These are phyloP conservation scores for Coregonus clupeaformis DNA, from an alignment of 2,113 vertebrate genomes.

Conservation along the genomic window DNA sequence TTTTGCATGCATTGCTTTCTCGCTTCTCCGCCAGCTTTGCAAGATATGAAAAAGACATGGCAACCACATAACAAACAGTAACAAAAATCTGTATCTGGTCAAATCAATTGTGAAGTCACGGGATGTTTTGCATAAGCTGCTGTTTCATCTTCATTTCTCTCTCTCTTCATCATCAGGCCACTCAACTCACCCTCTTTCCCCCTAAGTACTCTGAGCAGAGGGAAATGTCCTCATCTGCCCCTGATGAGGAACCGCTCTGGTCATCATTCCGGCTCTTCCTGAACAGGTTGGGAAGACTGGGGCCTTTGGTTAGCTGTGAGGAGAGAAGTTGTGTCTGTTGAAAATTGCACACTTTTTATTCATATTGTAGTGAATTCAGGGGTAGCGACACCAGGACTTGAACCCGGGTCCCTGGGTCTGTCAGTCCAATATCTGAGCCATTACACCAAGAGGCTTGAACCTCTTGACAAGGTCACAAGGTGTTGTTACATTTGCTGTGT, in stretches of 20 bases:
- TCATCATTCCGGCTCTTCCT: slow-evolving; percentile 60
- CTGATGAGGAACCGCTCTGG: slow-evolving; percentile 50
- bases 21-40: not conserved
- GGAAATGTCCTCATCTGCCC: slow-evolving; percentile 62
- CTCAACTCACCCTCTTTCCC: slow-evolving; percentile 57
- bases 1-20: not conserved
- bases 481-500: too few species aligned
- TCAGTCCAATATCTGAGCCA: not conserved
- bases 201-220: slow-evolving; percentile 49
- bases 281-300: slow-evolving; percentile 77
- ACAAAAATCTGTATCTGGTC: not conserved
- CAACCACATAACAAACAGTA: not conserved
- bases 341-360: not conserved
- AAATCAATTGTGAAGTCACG: not conserved
- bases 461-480: not conserved
- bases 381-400: too few species aligned
- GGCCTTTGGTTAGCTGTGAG: slow-evolving; percentile 72
- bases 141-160: too few species aligned
- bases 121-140: too few species aligned
- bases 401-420: not conserved
- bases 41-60: too few species aligned
- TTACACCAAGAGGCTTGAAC: not conserved
- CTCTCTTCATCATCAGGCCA: not conserved
- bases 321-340: not conserved
- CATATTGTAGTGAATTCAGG: not conserved